Conservation (phyloP, 2,797 vertebrate species). For the Hybognathus amarus region DNA sequence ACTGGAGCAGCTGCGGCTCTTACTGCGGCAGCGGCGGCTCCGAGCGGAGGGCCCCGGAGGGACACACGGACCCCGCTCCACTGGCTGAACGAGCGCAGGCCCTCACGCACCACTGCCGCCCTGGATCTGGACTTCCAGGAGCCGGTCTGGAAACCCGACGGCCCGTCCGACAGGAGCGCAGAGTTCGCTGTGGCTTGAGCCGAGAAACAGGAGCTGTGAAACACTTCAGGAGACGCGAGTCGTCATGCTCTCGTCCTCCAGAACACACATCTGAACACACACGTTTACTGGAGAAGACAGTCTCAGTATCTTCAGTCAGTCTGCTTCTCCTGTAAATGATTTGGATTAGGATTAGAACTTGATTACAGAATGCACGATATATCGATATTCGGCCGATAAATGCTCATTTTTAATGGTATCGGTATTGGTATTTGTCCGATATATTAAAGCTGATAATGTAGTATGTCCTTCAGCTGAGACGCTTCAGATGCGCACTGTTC, state of each 20-base stretch:
- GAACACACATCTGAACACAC: too few relatives aligned
- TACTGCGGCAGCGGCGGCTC: slow-evolving; percentile 88
- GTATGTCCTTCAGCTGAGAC: too few relatives aligned
- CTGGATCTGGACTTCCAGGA: slow-evolving; percentile 82
- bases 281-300: too few relatives aligned
- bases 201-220: not conserved
- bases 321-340: too few relatives aligned
- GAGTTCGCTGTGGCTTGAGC: slow-evolving; percentile 83
- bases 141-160: slow-evolving; percentile 82
- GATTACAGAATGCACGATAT: too few relatives aligned
- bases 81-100: slow-evolving; percentile 78
- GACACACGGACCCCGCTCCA: slow-evolving; percentile 77
- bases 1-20: slow-evolving; percentile 87
- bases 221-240: not conserved
- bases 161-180: slow-evolving; percentile 79
- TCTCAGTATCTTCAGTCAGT: not conserved
- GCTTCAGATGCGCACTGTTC: too few relatives aligned
- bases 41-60: slow-evolving; percentile 81
- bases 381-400: too few relatives aligned
- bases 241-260: not conserved
- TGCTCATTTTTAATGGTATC: too few relatives aligned
- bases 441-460: too few relatives aligned
- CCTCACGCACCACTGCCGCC: slow-evolving; percentile 71
- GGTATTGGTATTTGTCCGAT: too few relatives aligned
- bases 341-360: too few relatives aligned